Conservation (phyloP, 2,113 vertebrate genomes). For the Talpa occidentalis region DNA sequence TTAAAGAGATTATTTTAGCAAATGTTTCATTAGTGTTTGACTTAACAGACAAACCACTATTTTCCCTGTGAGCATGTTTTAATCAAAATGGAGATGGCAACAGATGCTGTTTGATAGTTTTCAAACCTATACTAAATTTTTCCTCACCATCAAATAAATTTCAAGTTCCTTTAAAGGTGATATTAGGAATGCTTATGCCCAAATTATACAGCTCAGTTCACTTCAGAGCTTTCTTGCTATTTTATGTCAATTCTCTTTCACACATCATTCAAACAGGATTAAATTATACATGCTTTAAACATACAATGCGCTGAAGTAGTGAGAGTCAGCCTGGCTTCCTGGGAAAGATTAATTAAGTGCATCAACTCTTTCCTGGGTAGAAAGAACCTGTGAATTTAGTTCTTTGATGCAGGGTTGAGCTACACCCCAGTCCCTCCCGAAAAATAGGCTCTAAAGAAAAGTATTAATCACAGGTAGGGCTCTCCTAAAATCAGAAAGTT, state of each 20-base stretch:
- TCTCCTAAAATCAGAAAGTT: constrained; percentile 48
- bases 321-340: constrained; percentile 53
- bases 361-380: constrained; percentile 10
- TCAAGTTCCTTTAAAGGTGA: constrained; percentile 69
- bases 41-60: constrained; percentile 63
- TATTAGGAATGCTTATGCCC: constrained; percentile 46
- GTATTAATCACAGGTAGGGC: not conserved
- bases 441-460: not conserved
- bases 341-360: constrained; percentile 65
- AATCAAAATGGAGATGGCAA: constrained; percentile 64
- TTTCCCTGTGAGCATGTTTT: constrained; percentile 69
- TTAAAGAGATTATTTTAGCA: constrained; percentile 73
- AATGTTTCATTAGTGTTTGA: constrained; percentile 75
- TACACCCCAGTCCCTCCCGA: not conserved
- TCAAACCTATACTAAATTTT: constrained; percentile 56
- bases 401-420: constrained; percentile 29
- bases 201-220: constrained; percentile 72
- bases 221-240: constrained; percentile 67
- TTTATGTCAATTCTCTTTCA: constrained; percentile 66
- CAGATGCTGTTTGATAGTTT: constrained; percentile 66
- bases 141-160: constrained; percentile 34
- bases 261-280: constrained; percentile 68
- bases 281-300: constrained; percentile 69
- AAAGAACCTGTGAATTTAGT: constrained; percentile 53
- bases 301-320: constrained; percentile 46